Conservation (phyloP, 2,797 vertebrate species). For the Microctenopoma steveboyesi region DNA sequence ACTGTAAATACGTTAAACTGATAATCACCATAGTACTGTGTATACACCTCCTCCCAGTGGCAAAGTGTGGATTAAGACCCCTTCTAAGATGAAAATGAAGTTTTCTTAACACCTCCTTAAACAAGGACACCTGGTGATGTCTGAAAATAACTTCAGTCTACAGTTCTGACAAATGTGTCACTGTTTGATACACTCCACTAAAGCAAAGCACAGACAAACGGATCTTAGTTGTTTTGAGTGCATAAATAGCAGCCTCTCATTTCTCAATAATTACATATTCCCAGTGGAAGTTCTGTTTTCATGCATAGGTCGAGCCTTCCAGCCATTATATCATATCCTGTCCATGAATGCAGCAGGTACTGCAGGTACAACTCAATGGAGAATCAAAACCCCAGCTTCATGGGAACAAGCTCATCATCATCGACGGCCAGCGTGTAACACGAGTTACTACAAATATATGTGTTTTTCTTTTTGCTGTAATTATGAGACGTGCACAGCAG, state of each 20-base stretch:
- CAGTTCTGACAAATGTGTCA: background rate
- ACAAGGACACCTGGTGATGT: background rate
- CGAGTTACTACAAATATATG: conserved; percentile 31
- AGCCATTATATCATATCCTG: background rate
- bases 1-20: background rate
- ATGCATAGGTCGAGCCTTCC: background rate
- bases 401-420: conserved; percentile 22
- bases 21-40: background rate
- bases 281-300: background rate
- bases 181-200: conserved; percentile 4
- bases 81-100: background rate
- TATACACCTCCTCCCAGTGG: too few species aligned
- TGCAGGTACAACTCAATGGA: background rate
- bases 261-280: background rate
- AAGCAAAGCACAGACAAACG: background rate
- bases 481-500: background rate
- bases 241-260: background rate
- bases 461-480: conserved; percentile 13
- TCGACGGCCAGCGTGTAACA: conserved; percentile 14
- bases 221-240: background rate
- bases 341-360: conserved; percentile 16
- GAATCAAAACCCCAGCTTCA: conserved; percentile 26
- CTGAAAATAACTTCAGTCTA: background rate
- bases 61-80: background rate
- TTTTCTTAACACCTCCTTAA: background rate